Evolutionary conservation across 2,888 invertebrate species (phyloP).

Genomic region (Drosophila affinis): DNA sequence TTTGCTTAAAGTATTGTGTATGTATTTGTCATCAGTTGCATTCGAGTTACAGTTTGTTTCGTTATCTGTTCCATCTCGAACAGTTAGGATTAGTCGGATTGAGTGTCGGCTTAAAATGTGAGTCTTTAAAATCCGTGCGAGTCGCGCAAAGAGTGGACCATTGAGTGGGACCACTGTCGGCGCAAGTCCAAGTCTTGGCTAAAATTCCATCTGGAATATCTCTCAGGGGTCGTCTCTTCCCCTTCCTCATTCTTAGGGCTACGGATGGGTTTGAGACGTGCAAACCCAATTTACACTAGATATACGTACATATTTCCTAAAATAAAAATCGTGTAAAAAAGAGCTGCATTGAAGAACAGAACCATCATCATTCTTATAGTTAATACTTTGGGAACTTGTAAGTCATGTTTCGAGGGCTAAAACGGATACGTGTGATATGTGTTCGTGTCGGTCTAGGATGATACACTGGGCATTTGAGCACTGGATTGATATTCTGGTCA

Average conservation of each 20-base stretch:
- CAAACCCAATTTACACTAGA: constrained; percentile 28
- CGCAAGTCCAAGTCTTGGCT: constrained; percentile 52
- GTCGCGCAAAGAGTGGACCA: constrained; percentile 50
- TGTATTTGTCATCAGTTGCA: constrained; percentile 76
- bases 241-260: background rate
- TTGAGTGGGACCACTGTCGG: constrained; percentile 31
- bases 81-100: constrained; percentile 28
- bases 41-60: constrained; percentile 58
- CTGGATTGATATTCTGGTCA: constrained; percentile 31
- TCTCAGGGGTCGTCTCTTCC: background rate
- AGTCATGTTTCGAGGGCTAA: constrained; percentile 48
- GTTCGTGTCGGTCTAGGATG: constrained; percentile 69
- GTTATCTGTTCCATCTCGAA: constrained; percentile 7
- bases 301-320: constrained; percentile 40
- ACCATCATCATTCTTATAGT: constrained; percentile 51
- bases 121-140: constrained; percentile 41
- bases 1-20: constrained; percentile 58
- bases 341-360: constrained; percentile 41
- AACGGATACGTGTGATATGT: constrained; percentile 73
- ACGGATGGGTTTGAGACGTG: background rate
- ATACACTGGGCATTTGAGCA: constrained; percentile 71
- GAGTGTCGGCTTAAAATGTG: constrained; percentile 36
- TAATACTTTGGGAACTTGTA: constrained; percentile 75
- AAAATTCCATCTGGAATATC: constrained; percentile 40
- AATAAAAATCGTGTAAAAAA: constrained; percentile 32